A percentile compares a stretch with the other conserved stretches of the same genome.
Evolutionary conservation across 2,888 invertebrate genomes (phyloP).

Genomic region (Morpho achilles): DNA sequence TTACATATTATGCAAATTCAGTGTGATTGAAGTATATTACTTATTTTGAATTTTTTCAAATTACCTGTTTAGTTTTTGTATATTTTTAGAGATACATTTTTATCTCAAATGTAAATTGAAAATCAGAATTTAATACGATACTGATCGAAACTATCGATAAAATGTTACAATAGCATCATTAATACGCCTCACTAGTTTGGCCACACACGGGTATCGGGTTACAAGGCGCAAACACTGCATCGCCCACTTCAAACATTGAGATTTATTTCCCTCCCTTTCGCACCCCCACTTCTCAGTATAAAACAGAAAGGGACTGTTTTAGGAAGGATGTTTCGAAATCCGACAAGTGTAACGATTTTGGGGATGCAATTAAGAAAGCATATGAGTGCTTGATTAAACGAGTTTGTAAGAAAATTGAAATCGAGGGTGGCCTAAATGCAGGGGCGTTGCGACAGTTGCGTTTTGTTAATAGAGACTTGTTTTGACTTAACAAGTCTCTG

Average conservation of each 20-base stretch:
- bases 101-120: too few species aligned
- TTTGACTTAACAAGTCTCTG: too few species aligned
- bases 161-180: slow-evolving; percentile 34
- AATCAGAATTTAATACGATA: neutral
- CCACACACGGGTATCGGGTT: slow-evolving; percentile 64
- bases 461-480: neutral
- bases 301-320: slow-evolving; percentile 32
- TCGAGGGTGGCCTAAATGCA: neutral
- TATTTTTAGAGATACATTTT: too few species aligned
- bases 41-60: too few species aligned
- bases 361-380: slow-evolving; percentile 40
- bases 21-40: too few species aligned
- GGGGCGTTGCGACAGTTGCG: neutral
- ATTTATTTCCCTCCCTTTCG: slow-evolving; percentile 31
- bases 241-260: slow-evolving; percentile 34
- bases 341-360: slow-evolving; percentile 46
- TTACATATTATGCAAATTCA: too few species aligned
- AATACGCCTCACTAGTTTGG: slow-evolving; percentile 38
- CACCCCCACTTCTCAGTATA: slow-evolving; percentile 17
- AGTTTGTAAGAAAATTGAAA: slow-evolving; percentile 5
- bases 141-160: slow-evolving; percentile 12
- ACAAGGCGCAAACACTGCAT: slow-evolving; percentile 48
- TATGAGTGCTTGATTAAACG: slow-evolving; percentile 17
- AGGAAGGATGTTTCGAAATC: slow-evolving; percentile 61
- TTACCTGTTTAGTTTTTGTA: too few species aligned